phyloP scores from a whole-genome alignment of 2,113 vertebrate species.

The Arvicanthis niloticus region DNA sequence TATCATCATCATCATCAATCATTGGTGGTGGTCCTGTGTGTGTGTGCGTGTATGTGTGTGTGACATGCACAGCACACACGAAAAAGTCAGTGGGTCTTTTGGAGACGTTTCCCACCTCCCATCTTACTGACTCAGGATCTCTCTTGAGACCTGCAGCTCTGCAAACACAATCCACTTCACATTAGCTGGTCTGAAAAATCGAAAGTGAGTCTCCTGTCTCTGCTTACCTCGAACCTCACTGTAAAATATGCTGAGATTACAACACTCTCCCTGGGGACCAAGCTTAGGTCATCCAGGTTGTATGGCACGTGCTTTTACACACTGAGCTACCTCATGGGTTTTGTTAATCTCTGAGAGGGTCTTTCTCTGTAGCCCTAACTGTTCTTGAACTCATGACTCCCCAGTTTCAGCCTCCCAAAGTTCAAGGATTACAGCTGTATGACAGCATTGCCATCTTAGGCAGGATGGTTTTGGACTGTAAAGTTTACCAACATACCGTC shows the following conservation, averaged over 20 bases:
- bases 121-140: too few relatives aligned
- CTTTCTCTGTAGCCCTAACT: not conserved
- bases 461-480: not conserved
- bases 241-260: not conserved
- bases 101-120: too few relatives aligned
- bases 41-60: not conserved
- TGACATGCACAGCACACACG: not conserved
- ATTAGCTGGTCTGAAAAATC: not conserved
- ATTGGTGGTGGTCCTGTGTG: not conserved
- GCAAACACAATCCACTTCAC: too few relatives aligned
- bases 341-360: not conserved
- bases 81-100: not conserved
- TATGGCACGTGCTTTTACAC: not conserved
- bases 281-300: too few relatives aligned
- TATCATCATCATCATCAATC: too few relatives aligned
- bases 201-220: not conserved
- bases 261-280: not conserved
- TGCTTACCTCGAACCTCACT: too few relatives aligned
- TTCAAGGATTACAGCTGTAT: not conserved
- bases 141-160: too few relatives aligned
- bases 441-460: not conserved
- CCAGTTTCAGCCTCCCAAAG: not conserved
- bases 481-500: not conserved
- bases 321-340: not conserved
- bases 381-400: not conserved